Conservation (phyloP, 1,140 invertebrate species). For the Hermetia illucens region DNA sequence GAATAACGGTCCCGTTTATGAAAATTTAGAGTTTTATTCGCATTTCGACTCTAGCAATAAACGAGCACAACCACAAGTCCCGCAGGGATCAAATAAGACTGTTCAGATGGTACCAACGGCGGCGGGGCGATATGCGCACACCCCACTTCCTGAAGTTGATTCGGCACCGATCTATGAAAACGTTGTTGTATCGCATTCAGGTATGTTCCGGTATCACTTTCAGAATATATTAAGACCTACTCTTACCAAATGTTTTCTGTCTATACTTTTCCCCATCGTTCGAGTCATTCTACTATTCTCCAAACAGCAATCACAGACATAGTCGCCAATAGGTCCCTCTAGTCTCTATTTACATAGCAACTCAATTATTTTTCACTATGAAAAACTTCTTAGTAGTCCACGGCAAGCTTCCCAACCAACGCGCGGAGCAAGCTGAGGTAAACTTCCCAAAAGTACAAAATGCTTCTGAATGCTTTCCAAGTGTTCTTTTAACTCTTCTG, state of each 20-base stretch:
- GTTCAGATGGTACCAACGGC: constrained; percentile 12
- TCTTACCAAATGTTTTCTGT: constrained; percentile 7
- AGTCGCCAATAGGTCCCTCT: not conserved
- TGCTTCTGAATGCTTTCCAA: too few relatives aligned
- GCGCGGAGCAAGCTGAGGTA: too few relatives aligned
- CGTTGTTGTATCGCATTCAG: constrained; percentile 42
- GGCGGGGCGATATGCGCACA: constrained; percentile 23
- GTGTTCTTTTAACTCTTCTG: too few relatives aligned
- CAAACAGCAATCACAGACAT: not conserved
- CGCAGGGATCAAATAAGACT: constrained; percentile 16
- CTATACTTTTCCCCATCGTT: constrained; percentile 12
- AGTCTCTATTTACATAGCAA: not conserved
- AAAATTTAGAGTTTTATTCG: constrained; percentile 64
- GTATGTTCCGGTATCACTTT: too few relatives aligned
- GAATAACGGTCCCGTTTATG: constrained; percentile 51
- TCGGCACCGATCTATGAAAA: constrained; percentile 54
- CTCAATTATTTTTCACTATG: not conserved
- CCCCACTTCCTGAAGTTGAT: constrained; percentile 20
- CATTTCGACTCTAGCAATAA: constrained; percentile 31
- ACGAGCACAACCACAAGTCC: constrained; percentile 33
- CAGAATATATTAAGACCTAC: not conserved
- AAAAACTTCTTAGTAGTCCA: too few relatives aligned
- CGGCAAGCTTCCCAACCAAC: too few relatives aligned
- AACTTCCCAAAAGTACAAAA: too few relatives aligned
- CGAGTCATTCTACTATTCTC: not conserved